Evolutionary conservation across 30 jellyfish, hydroid and myxozoan genomes (phyloP).

Genomic region (Turritopsis dohrnii): DNA sequence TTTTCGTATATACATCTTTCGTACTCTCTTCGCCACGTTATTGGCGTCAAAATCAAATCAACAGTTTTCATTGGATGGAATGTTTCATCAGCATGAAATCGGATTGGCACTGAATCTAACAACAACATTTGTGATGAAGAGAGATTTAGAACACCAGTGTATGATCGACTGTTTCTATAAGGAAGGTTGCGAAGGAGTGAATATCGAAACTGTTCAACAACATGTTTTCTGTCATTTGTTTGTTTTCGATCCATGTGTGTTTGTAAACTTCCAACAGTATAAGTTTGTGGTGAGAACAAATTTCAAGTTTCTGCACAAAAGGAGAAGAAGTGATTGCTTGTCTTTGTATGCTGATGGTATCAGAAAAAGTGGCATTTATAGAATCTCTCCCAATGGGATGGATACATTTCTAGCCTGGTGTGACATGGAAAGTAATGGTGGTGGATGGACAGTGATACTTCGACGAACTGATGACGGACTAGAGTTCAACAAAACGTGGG

Average conservation of each 20-base stretch:
- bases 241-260: neutral
- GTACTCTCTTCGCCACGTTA: neutral
- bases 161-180: neutral
- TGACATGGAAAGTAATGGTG: constrained; percentile 88
- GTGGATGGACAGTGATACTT: constrained; percentile 87
- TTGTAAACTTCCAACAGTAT: neutral
- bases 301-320: neutral
- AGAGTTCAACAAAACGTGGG: neutral
- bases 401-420: constrained; percentile 45
- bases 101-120: neutral
- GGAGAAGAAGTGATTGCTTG: neutral
- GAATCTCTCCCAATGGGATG: constrained; percentile 32
- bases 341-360: neutral
- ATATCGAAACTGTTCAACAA: neutral
- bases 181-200: neutral
- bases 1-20: no score
- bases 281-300: neutral
- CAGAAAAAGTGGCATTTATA: constrained; percentile 46
- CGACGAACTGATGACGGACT: neutral
- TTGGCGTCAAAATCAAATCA: neutral
- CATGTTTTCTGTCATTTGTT: neutral
- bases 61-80: neutral
- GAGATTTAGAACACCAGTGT: neutral
- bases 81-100: neutral
- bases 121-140: neutral